Evolutionary conservation across 2,797 vertebrate species (phyloP).

Genomic region (Chloroceryle inda): DNA sequence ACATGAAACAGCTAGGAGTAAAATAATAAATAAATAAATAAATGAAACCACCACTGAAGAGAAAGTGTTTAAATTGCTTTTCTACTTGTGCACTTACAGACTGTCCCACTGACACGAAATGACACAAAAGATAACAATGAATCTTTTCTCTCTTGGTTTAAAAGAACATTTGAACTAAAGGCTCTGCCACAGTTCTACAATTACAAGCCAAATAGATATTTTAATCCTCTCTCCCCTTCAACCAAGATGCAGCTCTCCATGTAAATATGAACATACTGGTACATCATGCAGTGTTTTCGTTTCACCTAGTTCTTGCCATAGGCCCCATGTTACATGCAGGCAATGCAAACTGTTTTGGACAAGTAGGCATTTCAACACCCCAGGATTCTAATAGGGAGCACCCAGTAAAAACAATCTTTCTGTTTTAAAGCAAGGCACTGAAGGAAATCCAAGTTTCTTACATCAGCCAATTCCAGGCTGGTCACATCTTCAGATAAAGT

Average conservation of each 20-base stretch:
- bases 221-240: neutral
- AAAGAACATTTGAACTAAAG: neutral
- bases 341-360: neutral
- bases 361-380: neutral
- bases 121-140: neutral
- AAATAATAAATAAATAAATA: neutral
- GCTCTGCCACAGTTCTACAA: neutral
- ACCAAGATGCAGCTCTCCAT: neutral
- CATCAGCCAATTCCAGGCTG: rapidly evolving
- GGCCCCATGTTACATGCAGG: neutral
- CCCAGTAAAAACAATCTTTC: neutral
- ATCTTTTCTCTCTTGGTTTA: neutral
- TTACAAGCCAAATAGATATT: neutral
- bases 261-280: neutral
- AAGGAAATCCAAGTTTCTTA: neutral
- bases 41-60: neutral
- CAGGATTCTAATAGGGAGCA: neutral
- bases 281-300: neutral
- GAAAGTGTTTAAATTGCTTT: neutral
- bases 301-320: neutral
- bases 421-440: neutral
- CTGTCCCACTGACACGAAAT: neutral
- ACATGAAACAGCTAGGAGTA: neutral
- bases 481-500: neutral
- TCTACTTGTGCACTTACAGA: neutral